These are phyloP conservation scores for Panopea generosa DNA, from an alignment of 2,888 invertebrate genomes.

Conservation along the genomic window DNA sequence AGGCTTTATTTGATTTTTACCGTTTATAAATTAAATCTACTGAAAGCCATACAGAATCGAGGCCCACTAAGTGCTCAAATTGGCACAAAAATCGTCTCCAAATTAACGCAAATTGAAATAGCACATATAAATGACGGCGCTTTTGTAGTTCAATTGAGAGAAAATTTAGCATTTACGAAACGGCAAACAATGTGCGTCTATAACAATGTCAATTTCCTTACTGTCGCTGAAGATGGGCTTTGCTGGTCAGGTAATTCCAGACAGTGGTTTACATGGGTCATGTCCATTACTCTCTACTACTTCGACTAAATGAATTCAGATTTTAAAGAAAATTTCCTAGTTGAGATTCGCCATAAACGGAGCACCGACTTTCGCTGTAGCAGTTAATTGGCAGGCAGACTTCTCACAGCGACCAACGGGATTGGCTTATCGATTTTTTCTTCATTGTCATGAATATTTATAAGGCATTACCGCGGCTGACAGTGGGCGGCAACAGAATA, in stretches of 20 bases:
- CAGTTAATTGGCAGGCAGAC: constrained; percentile 29
- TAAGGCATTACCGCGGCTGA: constrained; percentile 16
- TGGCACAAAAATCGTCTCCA: constrained; percentile 38
- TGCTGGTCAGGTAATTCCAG: constrained; percentile 36
- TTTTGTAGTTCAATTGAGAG: constrained; percentile 24
- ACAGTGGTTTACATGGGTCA: constrained; percentile 26
- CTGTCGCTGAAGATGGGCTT: constrained; percentile 1
- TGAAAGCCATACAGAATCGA: constrained; percentile 51
- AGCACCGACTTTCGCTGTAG: constrained; percentile 29
- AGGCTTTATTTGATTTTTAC: constrained; percentile 66
- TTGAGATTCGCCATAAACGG: constrained; percentile 53
- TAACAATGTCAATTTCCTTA: constrained; percentile 13
- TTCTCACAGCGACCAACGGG: neutral
- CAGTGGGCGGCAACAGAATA: constrained; percentile 11
- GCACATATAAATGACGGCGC: constrained; percentile 12
- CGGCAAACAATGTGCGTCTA: constrained; percentile 16
- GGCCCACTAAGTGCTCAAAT: constrained; percentile 44
- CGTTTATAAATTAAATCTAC: constrained; percentile 78
- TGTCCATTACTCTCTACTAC: constrained; percentile 32
- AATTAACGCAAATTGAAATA: constrained; percentile 49
- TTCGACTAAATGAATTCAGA: constrained; percentile 45
- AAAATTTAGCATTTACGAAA: constrained; percentile 4
- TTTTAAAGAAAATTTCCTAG: constrained; percentile 45
- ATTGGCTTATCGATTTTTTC: constrained; percentile 5
- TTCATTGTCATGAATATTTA: constrained; percentile 50